Conservation (phyloP, 2,888 invertebrate genomes). For the Heliconius erato region DNA sequence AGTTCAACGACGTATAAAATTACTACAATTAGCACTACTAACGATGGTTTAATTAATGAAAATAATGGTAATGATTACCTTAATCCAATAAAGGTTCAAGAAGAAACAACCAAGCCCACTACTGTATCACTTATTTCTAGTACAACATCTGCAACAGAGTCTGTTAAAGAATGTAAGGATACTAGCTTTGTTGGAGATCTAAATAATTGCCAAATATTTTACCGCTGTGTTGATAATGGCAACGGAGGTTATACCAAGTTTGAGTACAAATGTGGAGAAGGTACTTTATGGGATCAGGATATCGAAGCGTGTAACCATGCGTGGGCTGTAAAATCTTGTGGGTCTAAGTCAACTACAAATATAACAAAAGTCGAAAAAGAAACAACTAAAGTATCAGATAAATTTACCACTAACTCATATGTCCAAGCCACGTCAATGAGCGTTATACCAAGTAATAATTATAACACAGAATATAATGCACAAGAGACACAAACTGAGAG, state of each 20-base stretch:
- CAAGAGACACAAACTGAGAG: conserved; percentile 44
- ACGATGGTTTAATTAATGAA: conserved; percentile 30
- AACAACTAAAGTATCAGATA: conserved; percentile 35
- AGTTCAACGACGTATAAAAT: neutral
- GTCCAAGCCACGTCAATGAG: conserved; percentile 49
- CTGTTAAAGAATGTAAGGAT: conserved; percentile 55
- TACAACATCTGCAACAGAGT: conserved; percentile 35
- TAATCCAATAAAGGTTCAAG: conserved; percentile 49
- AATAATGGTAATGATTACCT: conserved; percentile 49
- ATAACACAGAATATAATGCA: conserved; percentile 53
- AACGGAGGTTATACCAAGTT: conserved; percentile 80
- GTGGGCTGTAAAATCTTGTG: conserved; percentile 73
- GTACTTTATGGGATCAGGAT: conserved; percentile 87
- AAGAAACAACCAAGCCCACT: conserved; percentile 34
- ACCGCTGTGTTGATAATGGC: conserved; percentile 87
- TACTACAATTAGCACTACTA: neutral
- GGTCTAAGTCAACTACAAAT: conserved; percentile 33
- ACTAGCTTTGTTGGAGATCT: conserved; percentile 87
- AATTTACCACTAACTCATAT: conserved; percentile 46
- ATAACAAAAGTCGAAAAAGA: conserved; percentile 18
- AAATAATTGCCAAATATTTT: conserved; percentile 88
- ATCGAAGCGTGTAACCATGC: conserved; percentile 86
- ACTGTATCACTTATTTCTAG: conserved; percentile 45
- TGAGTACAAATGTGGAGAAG: conserved; percentile 86
- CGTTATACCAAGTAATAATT: conserved; percentile 42